Conservation (phyloP, 2,888 invertebrate genomes). For the Mesopsocus fuscifrons region DNA sequence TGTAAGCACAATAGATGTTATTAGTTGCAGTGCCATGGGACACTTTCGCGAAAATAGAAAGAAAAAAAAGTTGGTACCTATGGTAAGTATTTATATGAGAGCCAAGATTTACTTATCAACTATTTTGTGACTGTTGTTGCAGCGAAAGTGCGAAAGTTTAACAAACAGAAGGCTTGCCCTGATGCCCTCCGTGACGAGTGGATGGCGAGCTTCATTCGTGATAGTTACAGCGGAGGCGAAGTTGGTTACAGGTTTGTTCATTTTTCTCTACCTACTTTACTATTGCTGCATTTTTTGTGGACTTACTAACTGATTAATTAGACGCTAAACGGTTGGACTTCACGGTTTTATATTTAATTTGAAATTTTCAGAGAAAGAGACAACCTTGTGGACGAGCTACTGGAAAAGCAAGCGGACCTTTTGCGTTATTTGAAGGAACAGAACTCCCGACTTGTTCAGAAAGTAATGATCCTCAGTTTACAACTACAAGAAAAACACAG, state of each 20-base stretch:
- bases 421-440: conserved; percentile 47
- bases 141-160: conserved; percentile 41
- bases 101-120: too few relatives aligned
- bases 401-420: conserved; percentile 51
- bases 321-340: too few relatives aligned
- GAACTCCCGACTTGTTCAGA: conserved; percentile 41
- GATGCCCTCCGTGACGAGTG: conserved; percentile 44
- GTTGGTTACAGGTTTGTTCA: conserved; percentile 25
- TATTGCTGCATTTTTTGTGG: too few relatives aligned
- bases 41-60: too few relatives aligned
- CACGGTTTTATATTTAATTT: too few relatives aligned
- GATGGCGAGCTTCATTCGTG: conserved; percentile 29
- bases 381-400: conserved; percentile 34
- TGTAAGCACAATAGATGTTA: too few relatives aligned
- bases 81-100: too few relatives aligned
- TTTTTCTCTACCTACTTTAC: not conserved
- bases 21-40: too few relatives aligned
- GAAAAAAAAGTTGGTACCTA: too few relatives aligned
- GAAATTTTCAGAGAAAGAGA: conserved; percentile 22
- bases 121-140: conserved; percentile 18
- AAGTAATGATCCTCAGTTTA: conserved; percentile 29
- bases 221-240: conserved; percentile 30
- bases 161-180: conserved; percentile 34
- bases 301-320: too few relatives aligned
- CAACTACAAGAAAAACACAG: conserved; percentile 10